These are phyloP conservation scores for Bolinopsis microptera DNA, from an alignment of 37 sponge, comb jelly and placozoan genomes.

Conservation along the genomic window DNA sequence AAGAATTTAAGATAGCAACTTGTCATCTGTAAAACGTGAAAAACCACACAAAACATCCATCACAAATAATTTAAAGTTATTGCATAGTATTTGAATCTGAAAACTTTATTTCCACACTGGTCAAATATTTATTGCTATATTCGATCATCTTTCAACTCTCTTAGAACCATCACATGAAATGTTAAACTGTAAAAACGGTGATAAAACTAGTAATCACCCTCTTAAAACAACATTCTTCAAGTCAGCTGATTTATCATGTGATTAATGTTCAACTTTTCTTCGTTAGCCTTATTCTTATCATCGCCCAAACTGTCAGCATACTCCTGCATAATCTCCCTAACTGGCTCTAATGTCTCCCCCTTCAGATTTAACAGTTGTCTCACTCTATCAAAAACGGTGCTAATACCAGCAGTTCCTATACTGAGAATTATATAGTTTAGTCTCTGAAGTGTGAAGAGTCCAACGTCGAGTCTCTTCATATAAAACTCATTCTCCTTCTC, in stretches of 20 bases:
- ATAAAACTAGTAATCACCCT: no score
- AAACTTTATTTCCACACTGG: no score
- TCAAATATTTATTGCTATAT: no score
- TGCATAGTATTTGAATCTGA: no score
- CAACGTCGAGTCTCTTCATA: slow-evolving; percentile 85
- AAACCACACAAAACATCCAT: no score
- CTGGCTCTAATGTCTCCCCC: slow-evolving; percentile 69
- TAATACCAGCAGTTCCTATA: slow-evolving; percentile 68
- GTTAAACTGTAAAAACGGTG: no score
- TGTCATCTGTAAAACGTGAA: no score
- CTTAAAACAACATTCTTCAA: no score
- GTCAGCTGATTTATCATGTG: slow-evolving; percentile 65
- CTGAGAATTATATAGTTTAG: slow-evolving; percentile 83
- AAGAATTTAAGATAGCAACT: no score
- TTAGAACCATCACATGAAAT: no score
- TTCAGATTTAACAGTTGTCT: slow-evolving; percentile 73
- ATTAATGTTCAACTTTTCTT: slow-evolving; percentile 23
- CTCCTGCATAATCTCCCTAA: slow-evolving; percentile 73
- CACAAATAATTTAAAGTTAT: no score
- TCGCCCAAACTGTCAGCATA: slow-evolving; percentile 70
- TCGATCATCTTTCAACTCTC: no score
- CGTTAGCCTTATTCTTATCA: slow-evolving; percentile 51
- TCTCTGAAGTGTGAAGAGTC: slow-evolving; percentile 90
- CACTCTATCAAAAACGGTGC: slow-evolving; percentile 67
- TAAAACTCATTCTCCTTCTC: slow-evolving; percentile 76